Base-by-base conservation (phyloP, 2,888 invertebrate species). In the Parnassius orleans region DNA sequence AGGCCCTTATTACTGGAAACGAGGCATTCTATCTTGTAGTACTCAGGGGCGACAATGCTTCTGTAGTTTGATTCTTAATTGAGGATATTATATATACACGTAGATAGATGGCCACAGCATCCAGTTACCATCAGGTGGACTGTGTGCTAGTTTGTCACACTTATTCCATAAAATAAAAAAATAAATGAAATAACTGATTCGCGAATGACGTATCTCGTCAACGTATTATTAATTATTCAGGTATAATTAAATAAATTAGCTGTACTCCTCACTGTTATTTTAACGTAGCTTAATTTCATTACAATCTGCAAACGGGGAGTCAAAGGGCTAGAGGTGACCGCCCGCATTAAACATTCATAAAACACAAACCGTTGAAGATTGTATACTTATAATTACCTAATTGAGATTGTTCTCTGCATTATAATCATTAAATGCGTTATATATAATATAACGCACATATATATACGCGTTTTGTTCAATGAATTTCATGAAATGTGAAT, bases 281-380 rank as follows among this genome's bases (percentile, higher is more conserved):
- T 11, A 11, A 10, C 51, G 51, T 24, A 12, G 24, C n/a, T 53
- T 53, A 53, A 53, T 43, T 53, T 53, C 19, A 52, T 52, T 41
- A 52, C n/a, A 24, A 24, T 41, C 41, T 19, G 42, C 57, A 41
- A 15, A 46, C 15, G 57, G 53, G 42, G 55, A 24, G 50, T 48
- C 43, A 60, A 60, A 60, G 60, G 61, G 55, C 59, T 14, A 41
- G 53, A 33, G 59, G 59, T 59, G 58, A 58, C 58, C 59, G 61
- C 41, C 33, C 33, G 46, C 61, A 61, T 61, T 61, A 61, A 61
- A 43, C 44, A 61, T 61, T 61, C 61, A 61, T 55, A 44, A 42
- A 55, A 54, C 43, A 54, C 53, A 54, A 60, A 60, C 61, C 46
- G 14, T 52, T 43, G 55, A 61, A 61, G 61, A 56, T 56, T 42